A percentile compares a stretch with the other conserved stretches of the same genome.
Evolutionary conservation across 2,113 vertebrate genomes (phyloP).

Genomic region (Hydropotes inermis): DNA sequence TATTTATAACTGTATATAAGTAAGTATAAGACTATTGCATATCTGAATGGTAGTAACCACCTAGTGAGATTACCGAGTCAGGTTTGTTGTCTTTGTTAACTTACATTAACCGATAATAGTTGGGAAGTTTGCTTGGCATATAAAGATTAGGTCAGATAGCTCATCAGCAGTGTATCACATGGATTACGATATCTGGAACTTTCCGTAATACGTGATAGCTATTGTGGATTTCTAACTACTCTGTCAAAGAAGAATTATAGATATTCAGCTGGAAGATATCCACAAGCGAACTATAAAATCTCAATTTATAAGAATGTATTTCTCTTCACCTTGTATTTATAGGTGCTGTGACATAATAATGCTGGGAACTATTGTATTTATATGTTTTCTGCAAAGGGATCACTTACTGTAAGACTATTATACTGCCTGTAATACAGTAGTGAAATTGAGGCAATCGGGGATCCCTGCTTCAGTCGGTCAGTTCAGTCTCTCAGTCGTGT

Average conservation of each 20-base stretch:
- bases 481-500: neutral
- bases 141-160: constrained; percentile 60
- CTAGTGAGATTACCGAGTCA: constrained; percentile 57
- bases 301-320: constrained; percentile 76
- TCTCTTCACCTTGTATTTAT: constrained; percentile 78
- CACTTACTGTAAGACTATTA: constrained; percentile 78
- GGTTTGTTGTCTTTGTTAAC: constrained; percentile 73
- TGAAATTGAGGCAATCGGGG: constrained; percentile 45
- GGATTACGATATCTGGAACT: constrained; percentile 47
- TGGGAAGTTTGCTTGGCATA: constrained; percentile 50
- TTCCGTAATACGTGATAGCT: constrained; percentile 60
- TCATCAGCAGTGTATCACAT: constrained; percentile 42
- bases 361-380: constrained; percentile 80
- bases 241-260: constrained; percentile 72
- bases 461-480: neutral
- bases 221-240: constrained; percentile 75
- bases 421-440: constrained; percentile 56
- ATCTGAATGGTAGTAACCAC: constrained; percentile 69
- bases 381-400: constrained; percentile 78
- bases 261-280: constrained; percentile 70
- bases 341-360: constrained; percentile 80
- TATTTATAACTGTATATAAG: constrained; percentile 28
- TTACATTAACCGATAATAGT: constrained; percentile 63
- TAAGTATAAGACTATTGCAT: constrained; percentile 67
- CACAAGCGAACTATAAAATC: constrained; percentile 77